Percentiles rank a stretch among this genome's conserved stretches.
Evolutionary conservation across 92 coral and sea anemone species (phyloP).

Genomic region (Epizoanthus rinbou): DNA sequence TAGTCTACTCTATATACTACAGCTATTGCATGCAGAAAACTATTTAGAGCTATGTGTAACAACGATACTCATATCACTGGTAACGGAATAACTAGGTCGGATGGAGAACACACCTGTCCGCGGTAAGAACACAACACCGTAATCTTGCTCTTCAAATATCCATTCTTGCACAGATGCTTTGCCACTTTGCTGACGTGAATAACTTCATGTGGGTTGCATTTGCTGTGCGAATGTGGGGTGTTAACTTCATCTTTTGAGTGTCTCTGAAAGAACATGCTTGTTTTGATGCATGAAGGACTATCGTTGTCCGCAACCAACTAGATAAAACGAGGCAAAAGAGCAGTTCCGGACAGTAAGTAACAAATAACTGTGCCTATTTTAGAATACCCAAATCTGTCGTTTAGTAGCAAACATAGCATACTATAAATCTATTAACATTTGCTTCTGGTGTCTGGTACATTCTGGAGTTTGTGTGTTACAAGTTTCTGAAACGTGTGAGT

Average conservation of each 20-base stretch:
- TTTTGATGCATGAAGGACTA: slow-evolving; percentile 11
- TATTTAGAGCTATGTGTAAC: too few species aligned
- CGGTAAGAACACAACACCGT: slow-evolving; percentile 90
- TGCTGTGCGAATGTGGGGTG: slow-evolving; percentile 55
- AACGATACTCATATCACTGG: too few species aligned
- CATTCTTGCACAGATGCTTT: slow-evolving; percentile 27
- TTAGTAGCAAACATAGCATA: too few species aligned
- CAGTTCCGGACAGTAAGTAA: too few species aligned
- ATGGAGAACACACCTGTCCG: slow-evolving; percentile 68
- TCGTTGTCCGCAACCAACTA: slow-evolving; percentile 45
- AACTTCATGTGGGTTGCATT: slow-evolving; percentile 62
- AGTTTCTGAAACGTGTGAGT: too few species aligned
- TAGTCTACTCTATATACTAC: not conserved
- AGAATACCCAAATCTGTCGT: too few species aligned
- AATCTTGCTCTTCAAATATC: slow-evolving; percentile 47
- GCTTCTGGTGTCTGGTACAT: too few species aligned
- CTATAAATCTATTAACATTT: too few species aligned
- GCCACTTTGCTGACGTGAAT: slow-evolving; percentile 52
- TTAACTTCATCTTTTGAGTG: slow-evolving; percentile 54
- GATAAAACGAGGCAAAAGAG: not conserved
- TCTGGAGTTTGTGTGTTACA: too few species aligned
- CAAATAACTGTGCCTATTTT: too few species aligned
- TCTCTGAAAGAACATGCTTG: slow-evolving; percentile 66
- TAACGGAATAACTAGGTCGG: too few species aligned
- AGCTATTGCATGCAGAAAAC: not conserved